Evolutionary conservation across 2,113 vertebrate species (phyloP), one percentile per base, ranked within the genome.

Genomic region (Pongo pygmaeus): DNA sequence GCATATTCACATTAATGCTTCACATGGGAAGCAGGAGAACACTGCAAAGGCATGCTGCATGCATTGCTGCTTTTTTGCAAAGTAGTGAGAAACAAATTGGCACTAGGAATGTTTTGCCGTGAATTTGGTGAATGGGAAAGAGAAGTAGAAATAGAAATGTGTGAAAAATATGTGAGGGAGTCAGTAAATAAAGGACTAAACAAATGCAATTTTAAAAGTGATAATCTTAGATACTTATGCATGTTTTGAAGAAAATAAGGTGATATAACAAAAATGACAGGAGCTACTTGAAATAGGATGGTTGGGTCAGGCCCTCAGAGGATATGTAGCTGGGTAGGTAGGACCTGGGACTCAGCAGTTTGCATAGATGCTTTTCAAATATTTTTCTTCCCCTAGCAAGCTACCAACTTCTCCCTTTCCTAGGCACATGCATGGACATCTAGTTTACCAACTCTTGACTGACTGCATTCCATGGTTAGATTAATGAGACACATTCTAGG

Each of bases 51-150:
- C 52, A 3, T 23, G 30, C 32, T 61, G 2, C 0, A 4, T 4
- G 32, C 22, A 1, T 30, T 83, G 32, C 38, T 85, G 84, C 38
- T 57, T 64, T 23, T 83, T 27, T 23, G 23, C 14, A 38, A 91
- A 8, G 35, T 40, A 38, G 32, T 74, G 8, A 91, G 38, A 84
- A 72, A 46, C 32, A 4, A 81, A 72, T 8, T 27, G 87, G 59
- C 6, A 16, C 16, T 16, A 50, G 70, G 69, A 78, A 50, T 32
- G 52, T 70, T 93, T 89, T 77, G 3, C 12, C 43, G 6, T 32
- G 52, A 78, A 43, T 85, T 72, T 74, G 72, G 77, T 87, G 57
- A 30, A 12, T 83, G 43, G 22, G 43, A 89, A 96, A 89, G 30
- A 84, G 32, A 84, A 92, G 40, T 43, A 70, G 23, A 61, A 52